Base-by-base conservation (phyloP, 1,140 invertebrate species). In the Drosophila jambulina region DNA sequence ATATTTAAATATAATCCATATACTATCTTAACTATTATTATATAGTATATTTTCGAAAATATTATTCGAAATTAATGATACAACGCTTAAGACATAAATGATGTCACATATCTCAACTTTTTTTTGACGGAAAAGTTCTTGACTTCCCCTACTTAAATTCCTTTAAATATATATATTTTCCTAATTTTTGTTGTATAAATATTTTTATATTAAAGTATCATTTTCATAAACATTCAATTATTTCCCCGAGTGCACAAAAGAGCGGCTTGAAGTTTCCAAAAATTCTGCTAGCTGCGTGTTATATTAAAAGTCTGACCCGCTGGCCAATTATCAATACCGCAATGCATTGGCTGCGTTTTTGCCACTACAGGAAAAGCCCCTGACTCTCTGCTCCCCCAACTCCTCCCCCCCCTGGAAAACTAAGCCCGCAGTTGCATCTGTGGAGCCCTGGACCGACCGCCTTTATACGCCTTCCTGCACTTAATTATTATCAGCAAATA, bases 401-500 rank as follows among this genome's bases (percentile, higher is more conserved):
- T 25, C 42, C 34, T 34, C 46, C n/a, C 13, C 15, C 12, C n/a
- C 4, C 19, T 23, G 36, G 36, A 61, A 64, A 70, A 70, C 67
- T 68, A 70, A 68, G 67, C 67, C 63, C 67, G 67, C 67, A 70
- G 67, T 46, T 64, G 76, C 65, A 78, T 74, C 53, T 63, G 58
- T 38, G 49, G 19, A 42, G 40, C 56, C 70, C 68, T 23, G 70
- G 53, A 60, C 60, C 70, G 42, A 60, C 63, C 70, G 72, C 77
- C 85, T 88, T 88, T 88, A 78, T 90, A 83, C 74, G 85, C 84
- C 78, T 84, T 78, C 78, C 85, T 84, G 86, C 86, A 90, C 86
- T 90, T 90, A 90, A 90, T 90, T 90, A 90, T 90, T 90, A 90
- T 90, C 86, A 90, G 86, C 86, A 90, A 90, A 90, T 90, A 90